Conservation (phyloP, 2,888 invertebrate genomes). For the Aromia moschata region DNA sequence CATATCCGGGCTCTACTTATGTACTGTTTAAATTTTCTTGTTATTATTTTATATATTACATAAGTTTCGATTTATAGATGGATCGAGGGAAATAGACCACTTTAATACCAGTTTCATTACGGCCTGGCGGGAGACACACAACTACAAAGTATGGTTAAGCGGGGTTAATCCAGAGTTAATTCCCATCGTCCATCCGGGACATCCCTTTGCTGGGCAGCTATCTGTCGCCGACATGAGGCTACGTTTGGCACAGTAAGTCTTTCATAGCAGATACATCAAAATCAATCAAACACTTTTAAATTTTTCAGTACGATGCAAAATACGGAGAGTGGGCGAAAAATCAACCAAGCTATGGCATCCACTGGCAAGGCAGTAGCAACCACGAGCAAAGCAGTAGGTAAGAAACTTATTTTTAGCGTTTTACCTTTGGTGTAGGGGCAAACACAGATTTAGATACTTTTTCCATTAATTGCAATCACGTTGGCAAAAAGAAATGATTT, state of each 20-base stretch:
- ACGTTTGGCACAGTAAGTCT: constrained; percentile 89
- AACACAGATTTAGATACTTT: too few relatives aligned
- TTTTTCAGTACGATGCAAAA: constrained; percentile 87
- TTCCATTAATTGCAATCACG: too few relatives aligned
- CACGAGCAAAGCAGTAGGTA: constrained; percentile 78
- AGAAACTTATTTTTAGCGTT: constrained; percentile 34
- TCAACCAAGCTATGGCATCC: constrained; percentile 91
- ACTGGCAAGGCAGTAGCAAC: constrained; percentile 90
- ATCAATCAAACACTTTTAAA: background rate
- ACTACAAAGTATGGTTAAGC: constrained; percentile 85
- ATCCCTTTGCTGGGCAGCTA: constrained; percentile 94
- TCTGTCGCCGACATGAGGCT: constrained; percentile 95
- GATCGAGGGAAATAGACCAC: constrained; percentile 83
- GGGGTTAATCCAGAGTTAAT: constrained; percentile 74
- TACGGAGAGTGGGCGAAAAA: constrained; percentile 90
- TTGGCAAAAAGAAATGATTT: too few relatives aligned
- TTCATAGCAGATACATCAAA: too few relatives aligned
- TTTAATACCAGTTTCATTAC: constrained; percentile 86
- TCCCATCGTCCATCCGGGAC: constrained; percentile 78
- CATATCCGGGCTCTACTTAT: too few relatives aligned
- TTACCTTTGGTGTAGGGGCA: too few relatives aligned
- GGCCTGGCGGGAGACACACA: constrained; percentile 88
- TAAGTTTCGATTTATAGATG: too few relatives aligned
- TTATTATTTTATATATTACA: too few relatives aligned
- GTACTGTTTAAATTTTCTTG: constrained; percentile 9